Conservation (phyloP, 2,888 invertebrate species). For the Caenorhabditis sp. region DNA sequence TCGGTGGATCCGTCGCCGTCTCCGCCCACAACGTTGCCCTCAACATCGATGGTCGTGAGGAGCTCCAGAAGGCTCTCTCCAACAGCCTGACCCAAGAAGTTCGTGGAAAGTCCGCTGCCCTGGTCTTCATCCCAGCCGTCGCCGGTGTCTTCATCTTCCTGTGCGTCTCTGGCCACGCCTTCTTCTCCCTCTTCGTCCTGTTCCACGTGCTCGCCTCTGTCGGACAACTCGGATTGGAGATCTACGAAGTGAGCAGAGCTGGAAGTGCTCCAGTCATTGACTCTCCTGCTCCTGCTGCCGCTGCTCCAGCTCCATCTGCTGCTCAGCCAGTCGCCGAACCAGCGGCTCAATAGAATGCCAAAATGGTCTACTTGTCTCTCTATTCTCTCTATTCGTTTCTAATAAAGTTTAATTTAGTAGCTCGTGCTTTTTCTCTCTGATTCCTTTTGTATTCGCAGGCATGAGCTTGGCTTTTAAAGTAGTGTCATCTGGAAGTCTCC, state of each 20-base stretch:
- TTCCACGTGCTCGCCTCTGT: conserved; percentile 60
- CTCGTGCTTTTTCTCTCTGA: not conserved
- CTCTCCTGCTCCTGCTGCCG: conserved; percentile 2
- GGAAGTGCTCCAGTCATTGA: conserved; percentile 6
- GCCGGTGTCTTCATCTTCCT: conserved; percentile 63
- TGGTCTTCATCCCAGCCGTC: conserved; percentile 49
- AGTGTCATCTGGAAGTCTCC: too few relatives aligned
- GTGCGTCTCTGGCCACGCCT: conserved; percentile 65
- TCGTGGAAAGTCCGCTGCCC: conserved; percentile 56
- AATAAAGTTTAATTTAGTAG: conserved; percentile 22
- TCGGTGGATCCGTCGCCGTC: conserved; percentile 54
- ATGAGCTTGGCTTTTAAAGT: not conserved
- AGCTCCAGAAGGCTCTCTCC: conserved; percentile 48
- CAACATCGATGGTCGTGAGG: conserved; percentile 63
- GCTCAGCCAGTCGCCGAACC: conserved; percentile 1
- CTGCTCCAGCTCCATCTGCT: conserved; percentile 5
- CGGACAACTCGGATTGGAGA: conserved; percentile 66
- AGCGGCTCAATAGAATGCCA: conserved; percentile 19
- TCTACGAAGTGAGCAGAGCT: conserved; percentile 58
- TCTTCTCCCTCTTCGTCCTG: conserved; percentile 67
- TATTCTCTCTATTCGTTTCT: conserved; percentile 21
- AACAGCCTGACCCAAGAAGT: conserved; percentile 50
- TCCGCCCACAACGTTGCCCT: conserved; percentile 62
- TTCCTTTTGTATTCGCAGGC: not conserved
- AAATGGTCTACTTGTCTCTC: conserved; percentile 14